Evolutionary conservation across 2,113 vertebrate species (phyloP).

Genomic region (Sitta europaea): DNA sequence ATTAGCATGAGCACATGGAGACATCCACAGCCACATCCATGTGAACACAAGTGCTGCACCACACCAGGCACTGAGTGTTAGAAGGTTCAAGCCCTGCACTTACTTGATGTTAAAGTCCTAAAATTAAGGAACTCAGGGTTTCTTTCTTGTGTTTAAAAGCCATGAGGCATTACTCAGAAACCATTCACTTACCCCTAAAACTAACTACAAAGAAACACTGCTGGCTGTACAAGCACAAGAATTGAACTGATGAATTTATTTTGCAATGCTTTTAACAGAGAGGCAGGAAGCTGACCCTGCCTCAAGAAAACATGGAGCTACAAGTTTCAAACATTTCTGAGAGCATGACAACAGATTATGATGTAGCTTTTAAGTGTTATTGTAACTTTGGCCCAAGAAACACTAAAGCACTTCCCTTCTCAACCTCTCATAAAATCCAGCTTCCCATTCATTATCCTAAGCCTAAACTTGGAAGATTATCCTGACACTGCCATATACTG

Average conservation of each 20-base stretch:
- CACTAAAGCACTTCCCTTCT: neutral
- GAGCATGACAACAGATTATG: neutral
- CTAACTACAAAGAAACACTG: neutral
- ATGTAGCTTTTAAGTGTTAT: neutral
- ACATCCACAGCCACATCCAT: neutral
- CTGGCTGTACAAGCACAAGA: neutral
- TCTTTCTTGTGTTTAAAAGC: neutral
- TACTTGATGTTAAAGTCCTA: neutral
- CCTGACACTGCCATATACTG: neutral
- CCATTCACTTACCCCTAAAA: neutral
- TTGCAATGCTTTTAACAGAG: neutral
- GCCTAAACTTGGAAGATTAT: neutral
- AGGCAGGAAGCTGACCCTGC: neutral
- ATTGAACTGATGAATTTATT: accelerated
- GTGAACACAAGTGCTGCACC: neutral
- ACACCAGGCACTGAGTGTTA: neutral
- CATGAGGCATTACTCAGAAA: neutral
- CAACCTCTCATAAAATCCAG: neutral
- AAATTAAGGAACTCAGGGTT: neutral
- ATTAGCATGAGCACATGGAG: neutral
- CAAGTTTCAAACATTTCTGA: neutral
- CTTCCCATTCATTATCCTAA: neutral
- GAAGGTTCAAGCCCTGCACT: neutral
- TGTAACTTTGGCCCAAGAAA: neutral
- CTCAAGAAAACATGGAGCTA: neutral